These are phyloP conservation scores for Achlya flavicornis DNA, from an alignment of 2,888 invertebrate species.

Conservation along the genomic window DNA sequence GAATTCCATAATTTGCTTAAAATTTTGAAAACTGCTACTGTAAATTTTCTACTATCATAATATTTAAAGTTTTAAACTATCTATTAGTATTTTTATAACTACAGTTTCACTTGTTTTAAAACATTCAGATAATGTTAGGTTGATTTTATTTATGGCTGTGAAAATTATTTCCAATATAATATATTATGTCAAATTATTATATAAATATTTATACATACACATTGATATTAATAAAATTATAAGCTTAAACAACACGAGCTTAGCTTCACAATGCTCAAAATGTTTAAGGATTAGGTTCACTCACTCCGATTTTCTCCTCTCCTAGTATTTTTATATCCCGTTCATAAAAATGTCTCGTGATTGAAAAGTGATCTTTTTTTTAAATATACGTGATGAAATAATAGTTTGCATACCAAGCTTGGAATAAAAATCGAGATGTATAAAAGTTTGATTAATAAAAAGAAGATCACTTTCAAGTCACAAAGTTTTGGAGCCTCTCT, in stretches of 20 bases:
- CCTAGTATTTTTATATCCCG: conserved; percentile 42
- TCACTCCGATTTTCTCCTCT: conserved; percentile 42
- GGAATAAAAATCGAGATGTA: not conserved
- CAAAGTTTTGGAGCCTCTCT: conserved; percentile 14
- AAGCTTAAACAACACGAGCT: conserved; percentile 68
- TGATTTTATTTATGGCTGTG: conserved; percentile 42
- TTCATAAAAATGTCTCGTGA: conserved; percentile 13
- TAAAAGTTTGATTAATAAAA: not conserved
- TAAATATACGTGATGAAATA: not conserved
- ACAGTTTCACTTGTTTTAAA: not conserved
- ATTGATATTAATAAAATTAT: conserved; percentile 57
- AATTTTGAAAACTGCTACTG: not conserved
- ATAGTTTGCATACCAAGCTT: not conserved
- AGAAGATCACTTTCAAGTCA: not conserved
- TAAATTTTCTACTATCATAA: no score
- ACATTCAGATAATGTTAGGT: not conserved
- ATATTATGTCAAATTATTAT: conserved; percentile 40
- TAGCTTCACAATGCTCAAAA: conserved; percentile 73
- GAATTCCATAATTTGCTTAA: not conserved
- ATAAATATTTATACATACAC: conserved; percentile 37
- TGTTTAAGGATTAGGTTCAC: conserved; percentile 45
- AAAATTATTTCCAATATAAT: conserved; percentile 31
- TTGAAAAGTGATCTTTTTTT: not conserved
- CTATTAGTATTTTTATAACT: not conserved
- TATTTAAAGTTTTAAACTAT: no score